Percentiles rank a stretch among this genome's conserved stretches.
Conservation (phyloP, 2,888 invertebrate genomes). For the Pseudococcus jackbeardsleyi region DNA sequence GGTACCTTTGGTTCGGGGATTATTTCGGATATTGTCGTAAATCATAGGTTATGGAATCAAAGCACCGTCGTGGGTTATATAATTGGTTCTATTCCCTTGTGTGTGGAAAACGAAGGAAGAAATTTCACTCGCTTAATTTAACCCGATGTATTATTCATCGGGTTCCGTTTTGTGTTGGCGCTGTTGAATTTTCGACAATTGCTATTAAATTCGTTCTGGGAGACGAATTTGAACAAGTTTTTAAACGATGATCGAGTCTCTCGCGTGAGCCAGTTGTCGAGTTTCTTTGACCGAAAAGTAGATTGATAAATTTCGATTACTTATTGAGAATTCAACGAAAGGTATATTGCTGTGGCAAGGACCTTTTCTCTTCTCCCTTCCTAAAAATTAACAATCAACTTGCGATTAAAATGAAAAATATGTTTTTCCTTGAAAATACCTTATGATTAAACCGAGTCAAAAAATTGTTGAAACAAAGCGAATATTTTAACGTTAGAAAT, state of each 20-base stretch:
- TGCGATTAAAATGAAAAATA: neutral
- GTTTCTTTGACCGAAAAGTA: neutral
- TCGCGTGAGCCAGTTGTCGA: neutral
- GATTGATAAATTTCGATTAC: neutral
- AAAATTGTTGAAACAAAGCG: neutral
- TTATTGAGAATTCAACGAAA: too few relatives aligned
- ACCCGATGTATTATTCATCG: neutral
- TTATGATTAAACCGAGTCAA: neutral
- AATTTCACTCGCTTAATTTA: constrained; percentile 14
- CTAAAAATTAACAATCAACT: neutral
- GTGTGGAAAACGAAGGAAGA: neutral
- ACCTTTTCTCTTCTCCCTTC: too few relatives aligned
- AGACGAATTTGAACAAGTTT: neutral
- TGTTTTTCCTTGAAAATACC: neutral
- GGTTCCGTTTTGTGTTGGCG: neutral
- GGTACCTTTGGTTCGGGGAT: neutral
- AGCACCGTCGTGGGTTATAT: constrained; percentile 1
- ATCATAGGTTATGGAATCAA: constrained; percentile 16
- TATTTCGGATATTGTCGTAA: neutral
- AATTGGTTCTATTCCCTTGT: neutral
- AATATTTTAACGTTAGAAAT: neutral
- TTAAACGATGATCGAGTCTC: neutral
- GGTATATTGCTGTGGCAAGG: too few relatives aligned
- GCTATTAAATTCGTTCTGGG: neutral
- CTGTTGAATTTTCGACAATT: neutral